phyloP scores from a whole-genome alignment of 2,113 vertebrate species.

The Elephantulus edwardii region DNA sequence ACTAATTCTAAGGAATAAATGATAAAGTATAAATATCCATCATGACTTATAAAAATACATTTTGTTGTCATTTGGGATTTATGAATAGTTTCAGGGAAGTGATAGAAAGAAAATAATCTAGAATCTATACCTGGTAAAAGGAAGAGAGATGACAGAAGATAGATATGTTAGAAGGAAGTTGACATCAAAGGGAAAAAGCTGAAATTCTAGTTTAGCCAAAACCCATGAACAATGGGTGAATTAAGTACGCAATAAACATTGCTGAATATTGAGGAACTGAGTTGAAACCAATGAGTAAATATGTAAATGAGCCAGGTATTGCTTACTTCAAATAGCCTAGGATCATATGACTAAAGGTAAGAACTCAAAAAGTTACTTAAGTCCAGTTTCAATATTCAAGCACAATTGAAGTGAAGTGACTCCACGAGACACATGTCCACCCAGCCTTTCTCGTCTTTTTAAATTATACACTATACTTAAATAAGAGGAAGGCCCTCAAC shows the following conservation, averaged over 20 bases:
- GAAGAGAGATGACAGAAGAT: background rate
- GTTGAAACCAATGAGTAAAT: background rate
- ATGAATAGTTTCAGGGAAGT: background rate
- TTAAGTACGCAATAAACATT: background rate
- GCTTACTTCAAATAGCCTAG: constrained; percentile 34
- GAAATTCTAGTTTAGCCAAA: constrained; percentile 21
- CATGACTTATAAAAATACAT: background rate
- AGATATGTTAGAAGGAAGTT: background rate
- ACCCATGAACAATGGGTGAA: background rate
- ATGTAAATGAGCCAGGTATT: background rate
- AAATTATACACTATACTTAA: background rate
- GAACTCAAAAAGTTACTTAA: background rate
- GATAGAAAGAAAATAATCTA: background rate
- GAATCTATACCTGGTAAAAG: background rate
- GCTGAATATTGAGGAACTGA: background rate
- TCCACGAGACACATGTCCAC: background rate
- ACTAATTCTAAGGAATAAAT: background rate
- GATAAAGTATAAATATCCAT: background rate
- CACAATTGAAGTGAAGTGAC: background rate
- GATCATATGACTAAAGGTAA: background rate
- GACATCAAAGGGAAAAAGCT: constrained; percentile 1
- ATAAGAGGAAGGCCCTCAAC: background rate
- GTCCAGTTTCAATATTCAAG: background rate
- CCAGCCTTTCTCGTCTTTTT: background rate
- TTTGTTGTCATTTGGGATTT: background rate